Conservation (phyloP, 1,140 invertebrate species). For the Danaus melanippus region DNA sequence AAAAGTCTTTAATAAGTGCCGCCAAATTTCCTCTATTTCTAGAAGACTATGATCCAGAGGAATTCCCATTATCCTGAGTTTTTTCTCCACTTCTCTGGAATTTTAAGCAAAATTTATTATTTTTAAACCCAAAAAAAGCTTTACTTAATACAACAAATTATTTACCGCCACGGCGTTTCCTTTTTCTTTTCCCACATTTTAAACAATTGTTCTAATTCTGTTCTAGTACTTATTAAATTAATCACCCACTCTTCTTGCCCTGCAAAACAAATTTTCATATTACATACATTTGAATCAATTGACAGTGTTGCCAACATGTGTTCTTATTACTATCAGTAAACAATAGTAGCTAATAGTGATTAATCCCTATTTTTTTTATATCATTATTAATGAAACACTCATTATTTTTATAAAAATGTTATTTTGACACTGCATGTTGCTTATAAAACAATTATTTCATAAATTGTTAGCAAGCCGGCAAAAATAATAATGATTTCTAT, state of each 20-base stretch:
- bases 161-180: slow-evolving; percentile 44
- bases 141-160: slow-evolving; percentile 2
- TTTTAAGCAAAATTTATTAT: not conserved
- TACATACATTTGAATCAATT: no score
- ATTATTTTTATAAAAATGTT: no score
- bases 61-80: slow-evolving; percentile 40
- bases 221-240: slow-evolving; percentile 44
- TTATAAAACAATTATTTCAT: no score
- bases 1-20: slow-evolving; percentile 50
- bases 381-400: no score
- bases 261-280: slow-evolving; percentile 18
- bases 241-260: slow-evolving; percentile 60
- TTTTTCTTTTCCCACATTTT: slow-evolving; percentile 27
- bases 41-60: slow-evolving; percentile 57
- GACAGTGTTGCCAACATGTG: no score
- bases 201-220: slow-evolving; percentile 42
- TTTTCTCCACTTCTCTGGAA: slow-evolving; percentile 57
- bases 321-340: no score
- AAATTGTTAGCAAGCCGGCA: no score
- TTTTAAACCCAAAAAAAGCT: no score
- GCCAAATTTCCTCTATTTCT: slow-evolving; percentile 54
- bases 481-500: no score
- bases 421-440: no score
- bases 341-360: no score
- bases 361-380: no score